phyloP scores from a whole-genome alignment of 2,888 invertebrate species.

The Leptarthrus brevirostris region DNA sequence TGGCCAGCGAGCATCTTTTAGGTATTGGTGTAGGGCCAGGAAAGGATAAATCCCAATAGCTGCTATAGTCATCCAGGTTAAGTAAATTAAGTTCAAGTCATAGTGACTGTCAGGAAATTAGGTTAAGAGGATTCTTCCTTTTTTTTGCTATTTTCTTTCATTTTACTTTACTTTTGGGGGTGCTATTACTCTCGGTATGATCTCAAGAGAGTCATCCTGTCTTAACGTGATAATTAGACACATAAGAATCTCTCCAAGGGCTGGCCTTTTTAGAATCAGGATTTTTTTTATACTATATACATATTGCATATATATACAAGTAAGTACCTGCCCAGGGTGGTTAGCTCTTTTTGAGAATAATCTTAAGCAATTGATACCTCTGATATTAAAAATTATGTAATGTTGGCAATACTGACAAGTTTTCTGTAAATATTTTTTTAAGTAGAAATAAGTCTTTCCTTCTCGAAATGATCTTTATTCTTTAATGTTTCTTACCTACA shows the following conservation, averaged over 20 bases:
- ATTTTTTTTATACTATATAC: slow-evolving; percentile 20
- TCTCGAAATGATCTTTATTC: no score
- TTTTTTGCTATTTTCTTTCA: slow-evolving; percentile 6
- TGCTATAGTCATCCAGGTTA: not conserved
- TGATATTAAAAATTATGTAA: slow-evolving; percentile 10
- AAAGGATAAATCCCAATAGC: slow-evolving; percentile 46
- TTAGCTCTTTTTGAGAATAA: slow-evolving; percentile 40
- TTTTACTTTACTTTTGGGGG: slow-evolving; percentile 40
- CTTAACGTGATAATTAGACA: slow-evolving; percentile 45
- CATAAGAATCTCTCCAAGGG: slow-evolving; percentile 46
- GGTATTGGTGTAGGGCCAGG: slow-evolving; percentile 66
- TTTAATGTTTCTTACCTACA: no score
- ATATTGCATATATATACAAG: slow-evolving; percentile 22
- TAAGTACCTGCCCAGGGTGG: slow-evolving; percentile 41
- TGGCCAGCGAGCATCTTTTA: slow-evolving; percentile 77
- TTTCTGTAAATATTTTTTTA: no score
- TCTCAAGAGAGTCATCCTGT: slow-evolving; percentile 48
- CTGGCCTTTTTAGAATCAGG: slow-evolving; percentile 35
- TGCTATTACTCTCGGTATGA: slow-evolving; percentile 41
- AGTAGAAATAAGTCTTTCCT: no score
- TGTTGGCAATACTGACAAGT: not conserved
- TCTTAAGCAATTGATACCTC: slow-evolving; percentile 32
- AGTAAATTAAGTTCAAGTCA: not conserved
- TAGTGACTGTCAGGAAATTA: not conserved
- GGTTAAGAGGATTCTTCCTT: not conserved